Evolutionary conservation across 2,888 invertebrate species (phyloP), one percentile per base, ranked within the genome.

Genomic region (Agriopis aurantiaria): DNA sequence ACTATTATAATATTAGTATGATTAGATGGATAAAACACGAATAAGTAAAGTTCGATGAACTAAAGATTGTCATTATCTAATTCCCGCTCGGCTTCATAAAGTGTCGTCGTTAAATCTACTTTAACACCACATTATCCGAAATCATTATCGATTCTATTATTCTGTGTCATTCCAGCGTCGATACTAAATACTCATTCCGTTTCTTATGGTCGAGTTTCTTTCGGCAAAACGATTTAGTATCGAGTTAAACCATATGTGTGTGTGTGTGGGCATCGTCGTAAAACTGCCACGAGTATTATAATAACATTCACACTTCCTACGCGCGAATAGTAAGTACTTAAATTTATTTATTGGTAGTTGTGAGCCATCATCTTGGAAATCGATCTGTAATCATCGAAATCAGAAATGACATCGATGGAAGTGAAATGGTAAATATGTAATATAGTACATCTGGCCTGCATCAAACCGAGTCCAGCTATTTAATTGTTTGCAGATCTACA

Each of bases 111-210:
- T 62, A 65, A 65, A 60, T 65, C 23, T 23, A 57, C 8, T 61
- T 57, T 51, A 65, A 65, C 60, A 43, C n/a, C 69, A 43, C 69
- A 69, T 69, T 69, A 65, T 51, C 65, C 14, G 48, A 62, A 69
- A 65, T 57, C 57, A 61, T 65, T 65, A 69, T 69, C 65, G 56
- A 56, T 65, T 33, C 3, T 11, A 65, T 69, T 60, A 52, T 51
- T 43, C 3, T 46, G 41, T 14, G 48, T 40, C 41, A 40, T 59
- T 52, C 46, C 23, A 14, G 43, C 57, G n/a, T 65, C 49, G 48
- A 49, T 49, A 51, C 43, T 11, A 14, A 46, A 41, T 10, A 12
- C 48, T 69, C 64, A 12, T 51, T 48, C 57, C 52, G 58, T 58
- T 61, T 56, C 17, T 53, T 58, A 60, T 49, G 55, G 14, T 33